Evolutionary conservation across 2,888 invertebrate genomes (phyloP).

Genomic region (Pyrrhosoma nymphula): DNA sequence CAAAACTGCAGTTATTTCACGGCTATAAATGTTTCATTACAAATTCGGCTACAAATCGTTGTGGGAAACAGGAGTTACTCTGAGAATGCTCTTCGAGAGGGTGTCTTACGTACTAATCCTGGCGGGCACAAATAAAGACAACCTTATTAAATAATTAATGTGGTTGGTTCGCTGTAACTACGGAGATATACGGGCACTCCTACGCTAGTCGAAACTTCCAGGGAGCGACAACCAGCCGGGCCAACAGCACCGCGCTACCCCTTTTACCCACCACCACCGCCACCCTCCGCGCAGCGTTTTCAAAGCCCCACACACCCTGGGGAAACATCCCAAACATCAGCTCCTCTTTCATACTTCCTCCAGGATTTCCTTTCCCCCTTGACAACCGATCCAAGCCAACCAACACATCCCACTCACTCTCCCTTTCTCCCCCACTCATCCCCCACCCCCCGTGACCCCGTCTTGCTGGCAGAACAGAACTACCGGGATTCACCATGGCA

Average conservation of each 20-base stretch:
- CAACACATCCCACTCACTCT: neutral
- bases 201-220: neutral
- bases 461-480: too few relatives aligned
- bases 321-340: neutral
- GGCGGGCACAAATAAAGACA: too few relatives aligned
- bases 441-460: neutral
- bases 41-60: too few relatives aligned
- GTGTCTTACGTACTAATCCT: too few relatives aligned
- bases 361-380: constrained; percentile 38
- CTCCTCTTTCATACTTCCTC: too few relatives aligned
- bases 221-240: neutral
- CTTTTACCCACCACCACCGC: neutral
- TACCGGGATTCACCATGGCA: neutral
- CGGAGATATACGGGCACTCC: too few relatives aligned
- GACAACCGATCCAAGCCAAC: constrained; percentile 27
- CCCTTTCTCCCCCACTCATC: neutral
- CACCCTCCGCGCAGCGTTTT: neutral
- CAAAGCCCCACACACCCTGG: neutral
- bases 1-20: too few relatives aligned
- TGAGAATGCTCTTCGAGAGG: too few relatives aligned
- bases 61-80: too few relatives aligned
- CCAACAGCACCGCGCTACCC: neutral
- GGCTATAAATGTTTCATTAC: too few relatives aligned
- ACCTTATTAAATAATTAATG: too few relatives aligned
- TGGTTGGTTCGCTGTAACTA: too few relatives aligned